phyloP scores from a whole-genome alignment of 2,113 vertebrate genomes.

The Bucco capensis region DNA sequence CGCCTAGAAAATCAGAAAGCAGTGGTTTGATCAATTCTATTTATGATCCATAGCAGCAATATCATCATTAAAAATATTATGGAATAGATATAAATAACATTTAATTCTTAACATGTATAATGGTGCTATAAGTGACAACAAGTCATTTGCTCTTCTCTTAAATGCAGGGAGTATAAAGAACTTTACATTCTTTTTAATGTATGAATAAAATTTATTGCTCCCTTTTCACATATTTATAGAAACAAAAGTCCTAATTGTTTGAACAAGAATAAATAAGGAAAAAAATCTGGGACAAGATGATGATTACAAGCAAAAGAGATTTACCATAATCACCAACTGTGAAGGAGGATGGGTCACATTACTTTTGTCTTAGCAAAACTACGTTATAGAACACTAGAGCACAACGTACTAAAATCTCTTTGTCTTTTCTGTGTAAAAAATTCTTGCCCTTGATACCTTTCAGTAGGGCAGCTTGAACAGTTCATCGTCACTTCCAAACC shows the following conservation, averaged over 20 bases:
- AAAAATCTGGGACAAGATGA: slow-evolving; percentile 34
- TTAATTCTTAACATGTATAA: slow-evolving; percentile 25
- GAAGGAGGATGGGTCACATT: slow-evolving; percentile 50
- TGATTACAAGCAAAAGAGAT: slow-evolving; percentile 58
- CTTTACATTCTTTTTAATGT: slow-evolving; percentile 60
- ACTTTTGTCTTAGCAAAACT: slow-evolving; percentile 54
- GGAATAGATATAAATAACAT: slow-evolving; percentile 58
- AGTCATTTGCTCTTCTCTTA: slow-evolving; percentile 18
- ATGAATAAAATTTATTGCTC: slow-evolving; percentile 64
- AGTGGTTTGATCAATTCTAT: slow-evolving; percentile 4
- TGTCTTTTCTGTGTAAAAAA: slow-evolving; percentile 50
- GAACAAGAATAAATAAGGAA: slow-evolving; percentile 63
- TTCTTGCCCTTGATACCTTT: slow-evolving; percentile 69
- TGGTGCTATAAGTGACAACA: slow-evolving; percentile 27
- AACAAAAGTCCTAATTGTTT: slow-evolving; percentile 19
- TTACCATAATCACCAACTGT: slow-evolving; percentile 47
- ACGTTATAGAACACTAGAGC: slow-evolving; percentile 57
- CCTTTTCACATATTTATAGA: slow-evolving; percentile 55
- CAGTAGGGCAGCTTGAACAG: slow-evolving; percentile 68
- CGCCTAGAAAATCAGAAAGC: slow-evolving; percentile 35
- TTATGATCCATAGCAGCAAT: slow-evolving; percentile 46
- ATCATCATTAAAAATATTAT: slow-evolving; percentile 37
- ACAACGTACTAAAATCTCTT: slow-evolving; percentile 57
- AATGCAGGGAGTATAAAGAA: slow-evolving; percentile 71
- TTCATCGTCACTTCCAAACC: slow-evolving; percentile 72